Evolutionary conservation across 1,140 invertebrate species (phyloP).

Genomic region (Solenopsis fugax): DNA sequence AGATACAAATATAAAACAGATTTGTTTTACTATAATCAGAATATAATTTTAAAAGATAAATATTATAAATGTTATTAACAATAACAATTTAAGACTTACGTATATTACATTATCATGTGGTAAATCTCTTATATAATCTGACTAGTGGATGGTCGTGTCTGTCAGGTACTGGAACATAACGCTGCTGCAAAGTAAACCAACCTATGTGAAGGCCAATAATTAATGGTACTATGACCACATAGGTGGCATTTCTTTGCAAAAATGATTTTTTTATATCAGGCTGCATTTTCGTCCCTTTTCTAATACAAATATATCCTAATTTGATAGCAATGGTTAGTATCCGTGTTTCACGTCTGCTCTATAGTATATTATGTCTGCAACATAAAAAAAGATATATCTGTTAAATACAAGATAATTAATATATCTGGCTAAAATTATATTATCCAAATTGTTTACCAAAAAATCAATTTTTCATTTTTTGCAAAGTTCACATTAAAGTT

Average conservation of each 20-base stretch:
- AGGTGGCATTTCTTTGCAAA: background rate
- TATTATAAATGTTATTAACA: background rate
- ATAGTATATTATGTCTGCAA: background rate
- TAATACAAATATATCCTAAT: background rate
- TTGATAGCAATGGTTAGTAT: no score
- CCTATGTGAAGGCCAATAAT: conserved; percentile 39
- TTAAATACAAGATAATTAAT: background rate
- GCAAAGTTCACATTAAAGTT: background rate
- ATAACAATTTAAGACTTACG: background rate
- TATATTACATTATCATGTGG: background rate
- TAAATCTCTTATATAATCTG: background rate
- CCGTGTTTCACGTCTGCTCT: background rate
- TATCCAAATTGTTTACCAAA: background rate
- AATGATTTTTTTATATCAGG: background rate
- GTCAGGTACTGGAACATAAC: conserved; percentile 11
- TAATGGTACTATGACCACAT: background rate
- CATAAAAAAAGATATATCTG: background rate
- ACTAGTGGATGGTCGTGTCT: conserved; percentile 40
- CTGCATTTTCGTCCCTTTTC: background rate
- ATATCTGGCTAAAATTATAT: background rate
- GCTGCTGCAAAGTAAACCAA: conserved; percentile 46
- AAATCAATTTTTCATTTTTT: background rate
- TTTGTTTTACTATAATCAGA: background rate
- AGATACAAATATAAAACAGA: background rate
- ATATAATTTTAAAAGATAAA: background rate